Percentiles rank a stretch among this genome's conserved stretches.
phyloP scores from a whole-genome alignment of 2,888 invertebrate genomes.

The Dermolepida albohirtum region DNA sequence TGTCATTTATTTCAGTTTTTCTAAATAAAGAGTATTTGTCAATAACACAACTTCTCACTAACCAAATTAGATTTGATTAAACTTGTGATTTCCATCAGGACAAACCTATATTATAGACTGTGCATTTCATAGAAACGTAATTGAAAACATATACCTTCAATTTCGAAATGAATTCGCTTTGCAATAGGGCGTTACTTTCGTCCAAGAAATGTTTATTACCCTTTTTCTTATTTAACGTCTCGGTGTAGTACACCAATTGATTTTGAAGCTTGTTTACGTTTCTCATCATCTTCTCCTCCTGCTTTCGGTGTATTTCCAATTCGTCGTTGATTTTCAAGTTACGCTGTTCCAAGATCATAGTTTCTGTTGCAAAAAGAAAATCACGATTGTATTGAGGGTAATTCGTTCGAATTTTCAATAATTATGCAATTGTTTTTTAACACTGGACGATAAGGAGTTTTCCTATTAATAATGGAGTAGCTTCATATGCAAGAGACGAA shows the following conservation, averaged over 20 bases:
- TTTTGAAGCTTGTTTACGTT: conserved; percentile 73
- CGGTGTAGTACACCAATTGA: conserved; percentile 70
- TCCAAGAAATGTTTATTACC: conserved; percentile 69
- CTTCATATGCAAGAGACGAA: too few species aligned
- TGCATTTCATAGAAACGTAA: too few species aligned
- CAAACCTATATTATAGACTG: too few species aligned
- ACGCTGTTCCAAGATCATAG: conserved; percentile 78
- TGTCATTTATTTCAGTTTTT: too few species aligned
- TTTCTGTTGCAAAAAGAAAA: conserved; percentile 58
- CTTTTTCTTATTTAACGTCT: conserved; percentile 69
- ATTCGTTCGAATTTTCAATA: too few species aligned
- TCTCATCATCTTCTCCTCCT: conserved; percentile 70
- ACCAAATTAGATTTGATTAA: too few species aligned
- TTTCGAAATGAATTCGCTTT: conserved; percentile 67
- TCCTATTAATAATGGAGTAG: too few species aligned
- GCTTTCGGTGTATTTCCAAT: conserved; percentile 69
- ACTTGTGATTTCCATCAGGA: too few species aligned
- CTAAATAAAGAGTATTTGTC: too few species aligned
- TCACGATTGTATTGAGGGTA: background rate
- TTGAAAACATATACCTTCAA: conserved; percentile 66
- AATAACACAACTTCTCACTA: too few species aligned
- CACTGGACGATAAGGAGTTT: too few species aligned
- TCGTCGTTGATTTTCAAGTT: conserved; percentile 77
- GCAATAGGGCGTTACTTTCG: conserved; percentile 68
- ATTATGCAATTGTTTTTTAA: too few species aligned